phyloP scores from a whole-genome alignment of 1,140 invertebrate genomes.

The Stratiolaelaps scimitus region DNA sequence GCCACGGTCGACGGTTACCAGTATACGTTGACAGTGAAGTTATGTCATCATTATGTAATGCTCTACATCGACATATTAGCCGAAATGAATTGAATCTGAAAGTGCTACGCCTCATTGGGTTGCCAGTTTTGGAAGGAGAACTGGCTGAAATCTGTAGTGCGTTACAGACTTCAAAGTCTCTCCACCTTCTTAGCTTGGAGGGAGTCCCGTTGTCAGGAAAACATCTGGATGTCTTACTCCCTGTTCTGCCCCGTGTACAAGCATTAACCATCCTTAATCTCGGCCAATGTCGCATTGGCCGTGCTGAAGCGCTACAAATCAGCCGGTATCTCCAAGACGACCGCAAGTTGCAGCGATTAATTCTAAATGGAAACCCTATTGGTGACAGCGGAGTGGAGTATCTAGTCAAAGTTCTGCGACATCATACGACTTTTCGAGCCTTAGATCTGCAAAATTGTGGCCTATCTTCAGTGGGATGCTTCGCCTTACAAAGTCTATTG shows the following conservation, averaged over 20 bases:
- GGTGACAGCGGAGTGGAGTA: slow-evolving; percentile 1
- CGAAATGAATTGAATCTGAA: background rate
- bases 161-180: background rate
- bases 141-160: background rate
- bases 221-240: slow-evolving; percentile 1
- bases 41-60: slow-evolving; percentile 22
- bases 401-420: background rate
- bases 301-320: background rate
- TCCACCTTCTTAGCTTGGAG: background rate
- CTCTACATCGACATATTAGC: slow-evolving; percentile 7
- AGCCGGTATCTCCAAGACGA: background rate
- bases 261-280: slow-evolving; percentile 7
- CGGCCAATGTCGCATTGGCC: background rate
- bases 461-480: background rate
- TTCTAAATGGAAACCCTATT: slow-evolving; percentile 4
- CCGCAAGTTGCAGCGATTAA: background rate
- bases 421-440: background rate
- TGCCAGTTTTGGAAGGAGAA: background rate
- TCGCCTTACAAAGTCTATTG: background rate
- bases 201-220: background rate
- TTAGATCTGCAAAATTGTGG: slow-evolving; percentile 19
- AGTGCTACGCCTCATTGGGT: slow-evolving; percentile 5
- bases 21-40: background rate
- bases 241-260: background rate
- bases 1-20: background rate